Percentiles rank a stretch among this genome's conserved stretches.
These are phyloP conservation scores for Chaenocephalus aceratus DNA, from an alignment of 2,113 vertebrate genomes.

Conservation along the genomic window DNA sequence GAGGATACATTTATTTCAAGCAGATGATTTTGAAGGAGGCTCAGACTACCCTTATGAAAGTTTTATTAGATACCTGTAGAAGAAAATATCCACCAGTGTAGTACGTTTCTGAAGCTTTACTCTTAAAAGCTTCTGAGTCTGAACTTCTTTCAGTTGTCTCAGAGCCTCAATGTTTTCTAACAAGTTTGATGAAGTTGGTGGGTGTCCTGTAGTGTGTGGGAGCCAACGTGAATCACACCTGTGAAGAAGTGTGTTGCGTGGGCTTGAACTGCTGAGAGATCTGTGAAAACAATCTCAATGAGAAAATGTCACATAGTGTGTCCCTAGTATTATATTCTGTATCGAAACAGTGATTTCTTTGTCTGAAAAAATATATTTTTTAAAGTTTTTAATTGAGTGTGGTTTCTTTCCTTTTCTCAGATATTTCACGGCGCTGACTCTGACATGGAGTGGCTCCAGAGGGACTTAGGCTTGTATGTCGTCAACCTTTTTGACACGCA, in stretches of 20 bases:
- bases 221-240: constrained; percentile 55
- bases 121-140: neutral
- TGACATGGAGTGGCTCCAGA: constrained; percentile 97
- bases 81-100: neutral
- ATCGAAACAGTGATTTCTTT: neutral
- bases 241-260: constrained; percentile 50
- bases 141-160: constrained; percentile 17
- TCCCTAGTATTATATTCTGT: constrained; percentile 6
- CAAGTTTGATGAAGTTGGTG: constrained; percentile 37
- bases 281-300: constrained; percentile 43
- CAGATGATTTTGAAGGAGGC: neutral
- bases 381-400: neutral
- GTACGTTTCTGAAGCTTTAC: constrained; percentile 8
- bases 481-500: constrained; percentile 98
- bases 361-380: neutral
- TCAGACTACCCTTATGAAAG: neutral
- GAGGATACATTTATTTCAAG: neutral
- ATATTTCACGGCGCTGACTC: constrained; percentile 97
- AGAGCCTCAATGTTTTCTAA: constrained; percentile 17
- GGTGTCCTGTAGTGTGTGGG: constrained; percentile 51
- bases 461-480: constrained; percentile 94
- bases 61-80: neutral
- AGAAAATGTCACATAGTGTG: constrained; percentile 8
- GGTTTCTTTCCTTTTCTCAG: constrained; percentile 67
- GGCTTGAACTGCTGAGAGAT: constrained; percentile 47